Evolutionary conservation across 1,140 invertebrate species (phyloP).

Genomic region (Habropoda laboriosa): DNA sequence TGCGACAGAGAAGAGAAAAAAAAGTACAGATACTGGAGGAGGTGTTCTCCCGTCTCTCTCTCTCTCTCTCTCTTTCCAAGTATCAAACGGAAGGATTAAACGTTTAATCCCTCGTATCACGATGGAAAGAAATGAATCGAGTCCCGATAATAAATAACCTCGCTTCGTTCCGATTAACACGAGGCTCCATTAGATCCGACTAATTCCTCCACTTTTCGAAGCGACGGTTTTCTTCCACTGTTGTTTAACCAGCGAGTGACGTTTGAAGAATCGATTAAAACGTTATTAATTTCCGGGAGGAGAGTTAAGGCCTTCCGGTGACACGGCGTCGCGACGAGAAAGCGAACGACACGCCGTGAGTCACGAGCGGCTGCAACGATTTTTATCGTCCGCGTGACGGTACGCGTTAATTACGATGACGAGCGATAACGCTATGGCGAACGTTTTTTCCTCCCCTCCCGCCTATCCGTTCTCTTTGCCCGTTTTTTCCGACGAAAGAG

Average conservation of each 20-base stretch:
- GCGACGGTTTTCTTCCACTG: background rate
- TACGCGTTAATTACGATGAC: conserved; percentile 64
- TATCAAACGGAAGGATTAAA: background rate
- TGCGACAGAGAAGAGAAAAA: too few relatives aligned
- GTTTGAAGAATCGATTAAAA: conserved; percentile 44
- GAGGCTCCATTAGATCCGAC: background rate
- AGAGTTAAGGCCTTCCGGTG: conserved; percentile 44
- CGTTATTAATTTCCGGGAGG: conserved; percentile 47
- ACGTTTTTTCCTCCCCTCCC: too few relatives aligned
- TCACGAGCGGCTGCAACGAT: conserved; percentile 32
- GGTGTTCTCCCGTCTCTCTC: too few relatives aligned
- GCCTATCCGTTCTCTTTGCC: conserved; percentile 13
- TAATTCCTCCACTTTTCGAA: too few relatives aligned
- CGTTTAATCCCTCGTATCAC: background rate
- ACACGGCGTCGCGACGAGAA: conserved; percentile 23
- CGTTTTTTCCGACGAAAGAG: conserved; percentile 1
- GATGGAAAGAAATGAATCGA: conserved; percentile 6
- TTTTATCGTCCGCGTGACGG: conserved; percentile 59
- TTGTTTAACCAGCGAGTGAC: conserved; percentile 1
- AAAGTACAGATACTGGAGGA: too few relatives aligned
- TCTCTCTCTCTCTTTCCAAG: too few relatives aligned
- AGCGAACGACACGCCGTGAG: conserved; percentile 31
- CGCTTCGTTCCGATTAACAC: background rate
- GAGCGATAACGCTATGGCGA: conserved; percentile 31
- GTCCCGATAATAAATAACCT: conserved; percentile 8